These are phyloP conservation scores for Smittia sp. DNA, from an alignment of 2,888 invertebrate genomes.

Conservation along the genomic window DNA sequence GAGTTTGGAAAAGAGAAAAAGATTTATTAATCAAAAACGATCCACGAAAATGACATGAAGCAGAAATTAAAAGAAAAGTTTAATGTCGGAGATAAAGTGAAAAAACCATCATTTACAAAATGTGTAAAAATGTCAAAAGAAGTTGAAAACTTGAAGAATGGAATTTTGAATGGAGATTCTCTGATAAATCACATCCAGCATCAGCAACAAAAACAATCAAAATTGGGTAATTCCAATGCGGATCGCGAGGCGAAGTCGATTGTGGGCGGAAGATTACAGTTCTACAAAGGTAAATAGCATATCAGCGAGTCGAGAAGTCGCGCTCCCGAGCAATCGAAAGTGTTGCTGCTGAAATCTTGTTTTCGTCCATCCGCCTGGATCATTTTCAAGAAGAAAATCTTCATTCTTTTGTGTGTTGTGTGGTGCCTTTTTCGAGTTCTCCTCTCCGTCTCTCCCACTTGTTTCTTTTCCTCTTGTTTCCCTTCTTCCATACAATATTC, in stretches of 20 bases:
- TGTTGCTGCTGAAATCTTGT: conserved; percentile 1
- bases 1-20: conserved; percentile 33
- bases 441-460: conserved; percentile 34
- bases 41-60: conserved; percentile 39
- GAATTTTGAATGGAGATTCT: conserved; percentile 61
- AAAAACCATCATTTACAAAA: conserved; percentile 63
- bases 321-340: not conserved
- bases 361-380: conserved; percentile 36
- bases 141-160: conserved; percentile 62
- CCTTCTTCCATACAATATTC: conserved; percentile 28
- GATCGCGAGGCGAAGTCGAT: conserved; percentile 34
- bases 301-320: not conserved
- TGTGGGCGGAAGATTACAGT: conserved; percentile 52
- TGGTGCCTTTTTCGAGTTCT: conserved; percentile 25
- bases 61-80: conserved; percentile 39
- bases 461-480: conserved; percentile 28
- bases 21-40: conserved; percentile 20
- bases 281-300: conserved; percentile 51
- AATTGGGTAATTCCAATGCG: conserved; percentile 39
- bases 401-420: conserved; percentile 26
- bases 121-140: conserved; percentile 66
- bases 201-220: conserved; percentile 37
- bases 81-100: conserved; percentile 30
- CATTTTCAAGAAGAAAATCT: conserved; percentile 38
- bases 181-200: conserved; percentile 35